phyloP scores from a whole-genome alignment of 2,888 invertebrate species.

The Anodontia alba region DNA sequence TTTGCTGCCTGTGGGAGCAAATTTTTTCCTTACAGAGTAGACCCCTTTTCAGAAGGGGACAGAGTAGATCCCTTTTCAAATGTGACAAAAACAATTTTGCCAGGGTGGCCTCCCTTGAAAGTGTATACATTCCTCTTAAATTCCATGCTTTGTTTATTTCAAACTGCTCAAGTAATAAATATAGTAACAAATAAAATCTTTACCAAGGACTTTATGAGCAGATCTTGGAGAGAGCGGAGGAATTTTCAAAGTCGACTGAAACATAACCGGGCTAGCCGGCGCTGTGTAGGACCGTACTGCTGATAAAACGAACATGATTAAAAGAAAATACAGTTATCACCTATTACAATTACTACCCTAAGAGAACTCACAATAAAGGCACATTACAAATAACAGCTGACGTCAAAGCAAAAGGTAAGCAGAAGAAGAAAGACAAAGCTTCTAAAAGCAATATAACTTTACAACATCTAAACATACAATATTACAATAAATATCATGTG shows the following conservation, averaged over 20 bases:
- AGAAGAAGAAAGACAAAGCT: neutral
- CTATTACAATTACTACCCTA: too few relatives aligned
- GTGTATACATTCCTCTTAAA: too few relatives aligned
- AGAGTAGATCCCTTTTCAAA: too few relatives aligned
- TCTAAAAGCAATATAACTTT: conserved; percentile 10
- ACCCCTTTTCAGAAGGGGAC: too few relatives aligned
- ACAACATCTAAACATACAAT: neutral
- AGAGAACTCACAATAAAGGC: neutral
- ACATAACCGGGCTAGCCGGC: conserved; percentile 63
- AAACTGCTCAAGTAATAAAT: neutral
- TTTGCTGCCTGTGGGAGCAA: too few relatives aligned
- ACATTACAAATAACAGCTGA: neutral
- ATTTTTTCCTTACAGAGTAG: too few relatives aligned
- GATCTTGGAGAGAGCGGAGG: conserved; percentile 68
- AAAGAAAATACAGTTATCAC: neutral
- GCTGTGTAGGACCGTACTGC: conserved; percentile 54
- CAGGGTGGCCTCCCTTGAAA: too few relatives aligned
- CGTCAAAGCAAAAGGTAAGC: neutral
- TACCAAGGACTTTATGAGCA: conserved; percentile 64
- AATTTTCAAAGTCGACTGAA: conserved; percentile 68
- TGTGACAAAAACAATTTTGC: too few relatives aligned
- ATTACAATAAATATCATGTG: too few relatives aligned
- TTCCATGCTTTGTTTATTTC: neutral
- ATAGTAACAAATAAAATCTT: conserved; percentile 23
- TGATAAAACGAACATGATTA: conserved; percentile 30